Evolutionary conservation across 2,888 invertebrate species (phyloP).

Genomic region (Sycophila texana): DNA sequence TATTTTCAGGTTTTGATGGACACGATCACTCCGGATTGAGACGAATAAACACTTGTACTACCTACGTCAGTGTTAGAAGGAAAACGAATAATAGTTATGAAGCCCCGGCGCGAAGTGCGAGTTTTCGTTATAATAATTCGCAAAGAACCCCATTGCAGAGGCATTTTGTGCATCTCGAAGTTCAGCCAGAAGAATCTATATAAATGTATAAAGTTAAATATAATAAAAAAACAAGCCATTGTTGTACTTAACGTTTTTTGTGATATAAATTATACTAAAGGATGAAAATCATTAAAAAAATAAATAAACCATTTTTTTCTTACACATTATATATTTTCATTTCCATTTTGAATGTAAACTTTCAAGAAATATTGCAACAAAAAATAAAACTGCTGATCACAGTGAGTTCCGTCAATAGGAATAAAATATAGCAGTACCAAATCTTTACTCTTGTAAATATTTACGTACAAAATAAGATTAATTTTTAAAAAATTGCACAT

Average conservation of each 20-base stretch:
- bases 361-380: slow-evolving; percentile 30
- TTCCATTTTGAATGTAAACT: slow-evolving; percentile 39
- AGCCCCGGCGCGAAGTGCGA: slow-evolving; percentile 64
- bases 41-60: slow-evolving; percentile 81
- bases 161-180: slow-evolving; percentile 61
- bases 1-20: slow-evolving; percentile 73
- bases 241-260: slow-evolving; percentile 41
- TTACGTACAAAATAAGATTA: slow-evolving; percentile 2
- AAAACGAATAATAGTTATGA: slow-evolving; percentile 66
- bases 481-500: slow-evolving; percentile 31
- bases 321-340: slow-evolving; percentile 20
- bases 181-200: slow-evolving; percentile 66
- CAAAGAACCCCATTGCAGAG: slow-evolving; percentile 58
- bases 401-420: slow-evolving; percentile 33
- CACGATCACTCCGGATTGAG: slow-evolving; percentile 79
- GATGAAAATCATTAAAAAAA: slow-evolving; percentile 33
- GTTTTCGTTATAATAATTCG: slow-evolving; percentile 63
- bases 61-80: slow-evolving; percentile 79
- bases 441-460: not conserved
- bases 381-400: slow-evolving; percentile 27
- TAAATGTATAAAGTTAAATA: slow-evolving; percentile 53
- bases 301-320: slow-evolving; percentile 25
- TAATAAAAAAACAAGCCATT: slow-evolving; percentile 16
- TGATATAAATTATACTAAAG: slow-evolving; percentile 41
- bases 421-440: slow-evolving; percentile 30